A percentile compares a stretch with the other conserved stretches of the same genome.
Conservation (phyloP, 2,797 vertebrate genomes). For the Pitangus sulphuratus region DNA sequence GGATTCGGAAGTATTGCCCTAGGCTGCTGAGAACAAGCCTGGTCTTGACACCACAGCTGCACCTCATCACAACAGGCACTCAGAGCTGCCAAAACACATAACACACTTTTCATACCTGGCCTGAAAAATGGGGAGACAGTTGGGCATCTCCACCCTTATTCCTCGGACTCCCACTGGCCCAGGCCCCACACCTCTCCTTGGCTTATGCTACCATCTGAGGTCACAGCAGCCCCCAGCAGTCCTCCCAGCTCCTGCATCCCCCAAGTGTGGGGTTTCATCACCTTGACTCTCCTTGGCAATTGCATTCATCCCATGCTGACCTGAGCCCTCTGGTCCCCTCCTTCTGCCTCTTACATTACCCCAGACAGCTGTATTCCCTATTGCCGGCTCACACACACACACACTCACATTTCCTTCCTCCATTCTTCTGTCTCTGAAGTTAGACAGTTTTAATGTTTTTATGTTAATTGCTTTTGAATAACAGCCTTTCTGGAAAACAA, state of each 20-base stretch:
- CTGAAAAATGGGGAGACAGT: neutral
- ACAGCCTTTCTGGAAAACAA: slow-evolving; percentile 50
- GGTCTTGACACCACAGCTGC: neutral
- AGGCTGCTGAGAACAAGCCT: neutral
- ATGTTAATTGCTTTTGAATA: slow-evolving; percentile 51
- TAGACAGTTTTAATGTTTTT: slow-evolving; percentile 28
- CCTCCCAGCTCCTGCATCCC: neutral
- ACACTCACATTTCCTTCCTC: slow-evolving; percentile 18
- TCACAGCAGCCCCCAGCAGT: neutral
- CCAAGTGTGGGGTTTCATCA: fast-evolving
- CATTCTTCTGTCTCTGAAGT: slow-evolving; percentile 1
- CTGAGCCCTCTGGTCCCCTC: neutral
- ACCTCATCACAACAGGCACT: neutral
- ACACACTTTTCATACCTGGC: neutral
- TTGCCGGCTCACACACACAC: fast-evolving
- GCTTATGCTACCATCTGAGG: neutral
- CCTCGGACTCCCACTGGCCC: neutral
- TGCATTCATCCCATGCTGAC: fast-evolving
- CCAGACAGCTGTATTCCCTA: neutral
- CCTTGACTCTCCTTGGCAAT: fast-evolving
- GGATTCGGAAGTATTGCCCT: neutral
- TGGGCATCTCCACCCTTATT: neutral
- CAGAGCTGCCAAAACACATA: neutral
- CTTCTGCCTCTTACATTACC: neutral
- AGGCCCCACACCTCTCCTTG: neutral